A percentile compares a stretch with the other conserved stretches of the same genome.
Evolutionary conservation across 2,888 invertebrate species (phyloP).

Genomic region (Acronicta psi): DNA sequence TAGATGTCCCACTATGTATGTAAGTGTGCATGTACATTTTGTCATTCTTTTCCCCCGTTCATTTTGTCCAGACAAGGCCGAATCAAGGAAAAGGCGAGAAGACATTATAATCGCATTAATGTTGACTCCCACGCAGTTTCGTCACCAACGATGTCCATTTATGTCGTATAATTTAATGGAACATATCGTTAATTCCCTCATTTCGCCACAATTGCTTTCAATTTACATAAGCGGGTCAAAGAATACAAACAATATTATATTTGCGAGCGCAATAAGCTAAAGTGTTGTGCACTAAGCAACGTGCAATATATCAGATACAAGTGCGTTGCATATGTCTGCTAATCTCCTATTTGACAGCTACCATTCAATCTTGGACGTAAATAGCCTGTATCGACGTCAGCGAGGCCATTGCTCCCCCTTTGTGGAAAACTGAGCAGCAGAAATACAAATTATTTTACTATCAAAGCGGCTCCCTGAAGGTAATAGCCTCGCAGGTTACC

Average conservation of each 20-base stretch:
- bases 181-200: constrained; percentile 54
- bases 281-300: constrained; percentile 46
- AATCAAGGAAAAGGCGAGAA: constrained; percentile 19
- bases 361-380: constrained; percentile 74
- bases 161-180: constrained; percentile 39
- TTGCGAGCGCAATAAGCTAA: constrained; percentile 46
- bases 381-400: constrained; percentile 78
- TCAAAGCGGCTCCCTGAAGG: constrained; percentile 17
- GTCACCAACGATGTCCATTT: constrained; percentile 28
- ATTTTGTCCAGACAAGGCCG: constrained; percentile 21
- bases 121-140: constrained; percentile 35
- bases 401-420: constrained; percentile 71
- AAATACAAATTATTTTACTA: constrained; percentile 32
- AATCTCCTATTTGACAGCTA: constrained; percentile 78
- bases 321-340: constrained; percentile 67
- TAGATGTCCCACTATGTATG: background rate
- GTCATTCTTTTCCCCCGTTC: constrained; percentile 4
- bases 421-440: constrained; percentile 40
- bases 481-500: constrained; percentile 12
- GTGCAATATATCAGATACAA: constrained; percentile 65
- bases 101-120: constrained; percentile 43
- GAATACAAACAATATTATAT: constrained; percentile 53
- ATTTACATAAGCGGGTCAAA: constrained; percentile 65
- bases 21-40: background rate
- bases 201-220: constrained; percentile 63